Evolutionary conservation across 2,113 vertebrate species (phyloP).

Genomic region (Nesogale talazaci): DNA sequence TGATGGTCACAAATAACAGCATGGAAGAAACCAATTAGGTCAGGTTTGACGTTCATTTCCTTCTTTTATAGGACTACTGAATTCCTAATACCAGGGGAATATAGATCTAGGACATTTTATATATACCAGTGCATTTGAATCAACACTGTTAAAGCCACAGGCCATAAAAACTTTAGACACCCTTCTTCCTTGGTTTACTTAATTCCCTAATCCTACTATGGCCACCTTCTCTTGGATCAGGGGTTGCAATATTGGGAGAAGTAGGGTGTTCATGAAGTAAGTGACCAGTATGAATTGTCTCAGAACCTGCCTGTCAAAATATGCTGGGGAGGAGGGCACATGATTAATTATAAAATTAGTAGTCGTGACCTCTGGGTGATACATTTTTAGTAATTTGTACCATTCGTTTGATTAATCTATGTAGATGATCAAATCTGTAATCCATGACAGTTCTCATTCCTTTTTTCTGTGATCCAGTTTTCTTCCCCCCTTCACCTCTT

Average conservation of each 20-base stretch:
- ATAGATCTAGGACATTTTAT: background rate
- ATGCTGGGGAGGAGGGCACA: background rate
- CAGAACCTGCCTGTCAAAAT: background rate
- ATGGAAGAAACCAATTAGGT: conserved; percentile 16
- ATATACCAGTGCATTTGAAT: background rate
- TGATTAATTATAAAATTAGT: background rate
- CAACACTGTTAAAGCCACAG: background rate
- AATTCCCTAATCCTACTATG: background rate
- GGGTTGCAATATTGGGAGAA: background rate
- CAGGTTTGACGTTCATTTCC: background rate
- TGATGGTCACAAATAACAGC: background rate
- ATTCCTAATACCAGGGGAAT: background rate
- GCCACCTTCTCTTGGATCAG: background rate
- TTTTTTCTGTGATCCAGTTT: background rate
- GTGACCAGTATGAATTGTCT: background rate
- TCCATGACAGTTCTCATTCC: background rate
- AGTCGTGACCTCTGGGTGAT: background rate
- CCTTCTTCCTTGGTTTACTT: conserved; percentile 4
- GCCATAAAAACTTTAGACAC: background rate
- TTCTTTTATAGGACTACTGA: background rate
- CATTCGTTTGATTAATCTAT: background rate
- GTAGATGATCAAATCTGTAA: background rate
- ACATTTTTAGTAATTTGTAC: background rate
- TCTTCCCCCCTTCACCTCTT: background rate
- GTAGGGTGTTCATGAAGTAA: background rate